Evolutionary conservation across 2,888 invertebrate species (phyloP), one percentile per base, ranked within the genome.

Genomic region (Caenorhabditis parvicauda): DNA sequence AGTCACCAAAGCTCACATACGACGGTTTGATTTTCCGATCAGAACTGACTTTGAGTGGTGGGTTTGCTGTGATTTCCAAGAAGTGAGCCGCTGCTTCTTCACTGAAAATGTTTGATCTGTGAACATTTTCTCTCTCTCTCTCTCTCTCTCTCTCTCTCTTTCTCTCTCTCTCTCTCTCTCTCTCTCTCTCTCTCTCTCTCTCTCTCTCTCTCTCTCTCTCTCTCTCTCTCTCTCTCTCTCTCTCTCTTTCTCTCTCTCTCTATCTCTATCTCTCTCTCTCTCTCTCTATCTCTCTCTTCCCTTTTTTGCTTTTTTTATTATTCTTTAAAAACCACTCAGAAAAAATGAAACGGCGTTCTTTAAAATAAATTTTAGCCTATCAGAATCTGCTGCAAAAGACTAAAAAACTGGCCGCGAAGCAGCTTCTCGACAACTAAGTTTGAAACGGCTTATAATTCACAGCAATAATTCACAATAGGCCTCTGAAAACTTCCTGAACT

Each of bases 1-100:
- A n/a, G n/a, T n/a, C n/a, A n/a, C n/a, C n/a, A n/a, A n/a, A n/a
- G n/a, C n/a, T n/a, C n/a, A n/a, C n/a, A n/a, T n/a, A n/a, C n/a
- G n/a, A n/a, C n/a, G n/a, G 35, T 12, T 32, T 32, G 35, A 9
- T 32, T 32, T 32, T n/a, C 35, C 35, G 35, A 32, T 12, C 9
- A 32, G 35, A 12, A 59, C 59, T 54, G 57, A 66, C 62, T 59
- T 66, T 66, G 44, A 63, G 22, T 42, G 66, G 59, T 29, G 63
- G 63, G 51, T 69, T 60, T 3, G 64, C 64, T 12, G 49, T 58
- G 43, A 69, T 56, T 43, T 69, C 69, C 57, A 69, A 54, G 41
- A 65, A 62, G 45, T 69, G 66, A 14, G 65, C 56, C 32, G 66
- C 69, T 0, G 69, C 66, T 43, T 69, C 69, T 51, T 69, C 69